These are phyloP conservation scores for Incurvaria masculella DNA, from an alignment of 2,888 invertebrate species.

Conservation along the genomic window DNA sequence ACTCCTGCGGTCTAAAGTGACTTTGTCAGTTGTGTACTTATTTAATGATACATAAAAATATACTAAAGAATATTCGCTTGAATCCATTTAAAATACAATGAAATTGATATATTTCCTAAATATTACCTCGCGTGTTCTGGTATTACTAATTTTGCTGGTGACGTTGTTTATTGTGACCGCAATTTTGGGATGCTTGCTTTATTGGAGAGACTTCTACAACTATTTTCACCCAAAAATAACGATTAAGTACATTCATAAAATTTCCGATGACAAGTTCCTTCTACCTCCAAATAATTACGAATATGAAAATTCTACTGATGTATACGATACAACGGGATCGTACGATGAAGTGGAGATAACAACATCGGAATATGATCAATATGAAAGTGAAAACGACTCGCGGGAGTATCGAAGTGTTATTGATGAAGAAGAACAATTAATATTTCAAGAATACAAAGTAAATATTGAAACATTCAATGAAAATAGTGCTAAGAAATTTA, in stretches of 20 bases:
- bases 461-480: no score
- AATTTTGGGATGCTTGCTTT: slow-evolving; percentile 34
- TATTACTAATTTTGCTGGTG: slow-evolving; percentile 33
- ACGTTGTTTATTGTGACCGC: slow-evolving; percentile 32
- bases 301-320: slow-evolving; percentile 15
- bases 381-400: background rate
- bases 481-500: no score
- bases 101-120: background rate
- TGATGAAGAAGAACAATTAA: no score
- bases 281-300: background rate
- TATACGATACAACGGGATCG: slow-evolving; percentile 12
- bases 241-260: slow-evolving; percentile 32
- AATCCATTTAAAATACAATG: background rate
- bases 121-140: slow-evolving; percentile 19
- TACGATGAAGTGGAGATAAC: slow-evolving; percentile 22
- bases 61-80: background rate
- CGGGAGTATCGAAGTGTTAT: no score
- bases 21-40: no score
- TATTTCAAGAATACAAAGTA: no score
- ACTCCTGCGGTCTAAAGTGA: no score
- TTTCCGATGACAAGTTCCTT: background rate
- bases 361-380: background rate
- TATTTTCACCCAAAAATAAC: slow-evolving; percentile 43
- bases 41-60: no score
- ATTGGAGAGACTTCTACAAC: slow-evolving; percentile 43